A percentile compares a stretch with the other conserved stretches of the same genome.
These are phyloP conservation scores for Panurus biarmicus DNA, from an alignment of 2,113 vertebrate genomes.

Conservation along the genomic window DNA sequence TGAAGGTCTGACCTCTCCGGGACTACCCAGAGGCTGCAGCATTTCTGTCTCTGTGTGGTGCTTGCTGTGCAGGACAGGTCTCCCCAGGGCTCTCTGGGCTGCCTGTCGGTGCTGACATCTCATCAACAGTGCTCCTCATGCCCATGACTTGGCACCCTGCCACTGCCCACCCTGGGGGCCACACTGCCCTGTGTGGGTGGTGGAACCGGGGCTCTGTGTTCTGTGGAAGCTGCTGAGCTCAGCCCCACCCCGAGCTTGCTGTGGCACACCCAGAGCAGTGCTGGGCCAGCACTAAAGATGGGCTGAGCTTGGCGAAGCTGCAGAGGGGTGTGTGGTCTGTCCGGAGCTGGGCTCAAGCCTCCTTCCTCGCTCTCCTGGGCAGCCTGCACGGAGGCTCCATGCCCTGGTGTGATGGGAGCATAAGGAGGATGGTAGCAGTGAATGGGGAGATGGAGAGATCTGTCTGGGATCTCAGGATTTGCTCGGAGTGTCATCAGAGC, in stretches of 20 bases:
- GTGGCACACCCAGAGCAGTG: background rate
- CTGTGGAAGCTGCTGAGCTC: background rate
- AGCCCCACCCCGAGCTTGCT: fast-evolving
- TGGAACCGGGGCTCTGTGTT: background rate
- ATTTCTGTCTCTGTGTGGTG: background rate
- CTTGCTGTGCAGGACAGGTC: background rate
- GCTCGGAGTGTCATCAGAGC: background rate
- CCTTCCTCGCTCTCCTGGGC: background rate
- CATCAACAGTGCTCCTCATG: background rate
- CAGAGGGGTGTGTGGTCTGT: background rate
- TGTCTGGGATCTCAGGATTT: background rate
- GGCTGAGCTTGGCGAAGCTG: background rate
- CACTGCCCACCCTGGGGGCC: background rate
- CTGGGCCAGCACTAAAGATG: background rate
- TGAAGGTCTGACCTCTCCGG: background rate
- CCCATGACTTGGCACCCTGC: background rate
- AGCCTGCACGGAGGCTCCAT: background rate
- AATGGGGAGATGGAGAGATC: background rate
- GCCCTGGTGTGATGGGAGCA: background rate
- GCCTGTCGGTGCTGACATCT: background rate
- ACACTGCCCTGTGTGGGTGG: background rate
- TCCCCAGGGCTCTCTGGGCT: background rate
- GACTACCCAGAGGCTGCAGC: background rate
- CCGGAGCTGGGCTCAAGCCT: background rate
- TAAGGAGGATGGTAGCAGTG: background rate